These are phyloP conservation scores for Lapara coniferarum DNA, from an alignment of 2,888 invertebrate genomes.

Conservation along the genomic window DNA sequence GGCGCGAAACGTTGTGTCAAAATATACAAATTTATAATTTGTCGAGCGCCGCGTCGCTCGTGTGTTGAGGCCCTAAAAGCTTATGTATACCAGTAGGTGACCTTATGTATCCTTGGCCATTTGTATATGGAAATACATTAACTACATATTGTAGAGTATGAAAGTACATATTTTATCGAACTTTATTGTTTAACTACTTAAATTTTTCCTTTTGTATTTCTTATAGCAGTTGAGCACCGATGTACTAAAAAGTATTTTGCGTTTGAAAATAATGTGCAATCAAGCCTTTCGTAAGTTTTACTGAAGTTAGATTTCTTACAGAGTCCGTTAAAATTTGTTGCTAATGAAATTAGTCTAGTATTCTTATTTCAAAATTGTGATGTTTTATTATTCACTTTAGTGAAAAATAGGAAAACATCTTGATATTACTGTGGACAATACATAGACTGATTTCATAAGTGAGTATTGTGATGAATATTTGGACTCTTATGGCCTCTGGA, in stretches of 20 bases:
- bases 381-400: constrained; percentile 15
- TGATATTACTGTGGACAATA: constrained; percentile 17
- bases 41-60: constrained; percentile 10
- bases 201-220: constrained; percentile 48
- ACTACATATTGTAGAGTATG: constrained; percentile 49
- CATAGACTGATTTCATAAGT: constrained; percentile 21
- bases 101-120: constrained; percentile 61
- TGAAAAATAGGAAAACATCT: constrained; percentile 18
- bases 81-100: constrained; percentile 29
- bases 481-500: constrained; percentile 1
- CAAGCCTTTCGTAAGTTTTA: neutral
- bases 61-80: constrained; percentile 6
- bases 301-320: neutral
- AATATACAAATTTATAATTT: constrained; percentile 19
- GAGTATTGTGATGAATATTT: neutral
- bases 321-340: neutral
- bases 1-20: constrained; percentile 2
- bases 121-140: constrained; percentile 56
- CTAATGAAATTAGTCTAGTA: constrained; percentile 30
- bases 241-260: constrained; percentile 32
- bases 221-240: constrained; percentile 31
- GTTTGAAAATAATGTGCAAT: neutral
- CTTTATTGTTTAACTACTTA: constrained; percentile 48
- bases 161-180: constrained; percentile 55
- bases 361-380: constrained; percentile 3